Evolutionary conservation across 2,888 invertebrate species (phyloP).

Genomic region (Phasia obesa): DNA sequence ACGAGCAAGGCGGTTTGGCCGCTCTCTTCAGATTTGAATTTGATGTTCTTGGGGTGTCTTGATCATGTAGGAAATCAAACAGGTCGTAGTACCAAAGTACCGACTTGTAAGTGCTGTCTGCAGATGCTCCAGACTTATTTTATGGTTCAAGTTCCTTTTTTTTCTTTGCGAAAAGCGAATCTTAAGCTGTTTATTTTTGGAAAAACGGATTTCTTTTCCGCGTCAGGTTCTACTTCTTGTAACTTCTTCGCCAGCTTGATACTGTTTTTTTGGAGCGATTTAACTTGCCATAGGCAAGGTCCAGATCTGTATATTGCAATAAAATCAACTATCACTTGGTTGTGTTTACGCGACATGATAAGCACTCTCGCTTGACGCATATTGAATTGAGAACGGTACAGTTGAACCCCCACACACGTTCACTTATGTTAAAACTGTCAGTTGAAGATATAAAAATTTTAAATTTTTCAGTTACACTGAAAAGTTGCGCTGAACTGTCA

Average conservation of each 20-base stretch:
- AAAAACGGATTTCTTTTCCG: constrained; percentile 38
- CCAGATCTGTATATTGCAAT: neutral
- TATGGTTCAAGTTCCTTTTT: constrained; percentile 9
- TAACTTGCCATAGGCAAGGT: constrained; percentile 37
- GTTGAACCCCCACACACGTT: too few relatives aligned
- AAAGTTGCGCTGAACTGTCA: too few relatives aligned
- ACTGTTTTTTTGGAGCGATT: constrained; percentile 32
- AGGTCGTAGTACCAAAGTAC: constrained; percentile 40
- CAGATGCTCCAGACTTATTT: constrained; percentile 11
- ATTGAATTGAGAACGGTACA: too few relatives aligned
- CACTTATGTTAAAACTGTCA: too few relatives aligned
- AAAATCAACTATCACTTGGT: too few relatives aligned
- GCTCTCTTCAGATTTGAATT: constrained; percentile 6
- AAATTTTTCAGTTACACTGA: too few relatives aligned
- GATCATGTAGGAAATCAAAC: constrained; percentile 46
- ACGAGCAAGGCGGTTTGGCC: too few relatives aligned
- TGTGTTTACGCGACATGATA: too few relatives aligned
- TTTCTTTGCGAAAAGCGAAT: constrained; percentile 38
- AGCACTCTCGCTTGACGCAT: too few relatives aligned
- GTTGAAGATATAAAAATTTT: too few relatives aligned
- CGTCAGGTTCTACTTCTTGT: constrained; percentile 42
- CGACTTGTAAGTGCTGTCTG: constrained; percentile 17
- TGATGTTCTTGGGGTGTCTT: constrained; percentile 42
- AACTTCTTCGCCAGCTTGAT: constrained; percentile 36
- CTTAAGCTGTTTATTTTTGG: constrained; percentile 42